These are phyloP conservation scores for Protobothrops mucrosquamatus DNA, from an alignment of 2,113 vertebrate genomes.

Conservation along the genomic window DNA sequence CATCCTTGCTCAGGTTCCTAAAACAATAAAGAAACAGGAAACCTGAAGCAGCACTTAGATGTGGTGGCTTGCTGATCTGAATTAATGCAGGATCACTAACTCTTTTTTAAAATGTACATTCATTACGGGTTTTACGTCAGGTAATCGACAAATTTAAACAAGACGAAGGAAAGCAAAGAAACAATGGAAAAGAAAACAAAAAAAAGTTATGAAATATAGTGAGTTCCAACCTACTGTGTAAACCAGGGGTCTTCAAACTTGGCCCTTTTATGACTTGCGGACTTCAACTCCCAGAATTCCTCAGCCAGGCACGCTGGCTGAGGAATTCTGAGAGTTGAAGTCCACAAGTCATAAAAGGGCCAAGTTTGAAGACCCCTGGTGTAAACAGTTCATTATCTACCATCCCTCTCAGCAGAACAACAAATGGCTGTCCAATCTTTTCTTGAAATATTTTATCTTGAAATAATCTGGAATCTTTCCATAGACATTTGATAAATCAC, in stretches of 20 bases:
- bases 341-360: too few species aligned
- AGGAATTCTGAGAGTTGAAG: too few species aligned
- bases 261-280: slow-evolving; percentile 53
- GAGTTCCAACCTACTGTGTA: slow-evolving; percentile 34
- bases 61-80: background rate
- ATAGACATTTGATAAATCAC: background rate
- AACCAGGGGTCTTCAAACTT: slow-evolving; percentile 19
- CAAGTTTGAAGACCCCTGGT: too few species aligned
- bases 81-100: background rate
- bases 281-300: too few species aligned
- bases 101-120: background rate
- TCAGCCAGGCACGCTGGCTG: too few species aligned
- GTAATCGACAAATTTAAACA: background rate
- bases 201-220: background rate
- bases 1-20: slow-evolving; percentile 73
- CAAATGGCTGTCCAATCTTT: background rate
- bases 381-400: background rate
- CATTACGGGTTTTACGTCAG: background rate
- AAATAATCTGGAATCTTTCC: background rate
- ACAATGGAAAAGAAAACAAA: background rate
- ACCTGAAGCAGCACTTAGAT: too few species aligned
- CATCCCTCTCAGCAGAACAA: background rate
- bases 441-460: background rate
- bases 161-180: background rate
- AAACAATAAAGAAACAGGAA: background rate